phyloP scores from a whole-genome alignment of 2,113 vertebrate genomes.

The Eidolon helvum region DNA sequence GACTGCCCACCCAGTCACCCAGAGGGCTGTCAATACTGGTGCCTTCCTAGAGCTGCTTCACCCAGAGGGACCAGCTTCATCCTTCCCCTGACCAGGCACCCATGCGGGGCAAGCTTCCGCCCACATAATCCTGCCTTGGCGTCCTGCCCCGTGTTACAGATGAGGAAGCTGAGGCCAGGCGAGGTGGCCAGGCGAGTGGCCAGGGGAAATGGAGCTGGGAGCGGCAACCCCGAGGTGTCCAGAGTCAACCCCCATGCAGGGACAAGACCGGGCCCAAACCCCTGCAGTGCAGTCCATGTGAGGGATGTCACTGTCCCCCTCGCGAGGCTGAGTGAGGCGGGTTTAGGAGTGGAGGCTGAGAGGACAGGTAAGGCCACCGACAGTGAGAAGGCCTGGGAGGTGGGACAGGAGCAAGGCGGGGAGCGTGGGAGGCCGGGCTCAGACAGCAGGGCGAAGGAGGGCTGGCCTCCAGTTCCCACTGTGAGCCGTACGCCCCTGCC shows the following conservation, averaged over 20 bases:
- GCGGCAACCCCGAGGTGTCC: not conserved
- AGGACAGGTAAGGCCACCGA: not conserved
- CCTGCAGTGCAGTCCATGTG: not conserved
- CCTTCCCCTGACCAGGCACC: not conserved
- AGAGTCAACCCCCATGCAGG: not conserved
- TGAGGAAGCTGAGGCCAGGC: not conserved
- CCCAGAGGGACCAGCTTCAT: not conserved
- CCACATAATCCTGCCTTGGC: not conserved
- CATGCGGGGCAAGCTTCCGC: not conserved
- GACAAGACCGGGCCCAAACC: too few relatives aligned
- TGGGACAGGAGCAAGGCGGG: not conserved
- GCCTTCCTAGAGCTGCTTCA: not conserved
- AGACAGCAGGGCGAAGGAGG: not conserved
- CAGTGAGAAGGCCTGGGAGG: not conserved
- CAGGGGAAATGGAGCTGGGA: not conserved
- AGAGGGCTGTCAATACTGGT: not conserved
- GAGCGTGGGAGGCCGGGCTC: fast-evolving
- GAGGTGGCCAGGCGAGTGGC: not conserved
- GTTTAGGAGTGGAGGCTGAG: not conserved
- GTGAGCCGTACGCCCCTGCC: not conserved
- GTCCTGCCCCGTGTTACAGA: not conserved
- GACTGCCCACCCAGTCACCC: not conserved
- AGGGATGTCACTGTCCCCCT: not conserved
- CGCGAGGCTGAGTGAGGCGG: not conserved
- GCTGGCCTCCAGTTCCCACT: too few relatives aligned